phyloP scores from a whole-genome alignment of 2,888 invertebrate genomes.

The Automeris io region DNA sequence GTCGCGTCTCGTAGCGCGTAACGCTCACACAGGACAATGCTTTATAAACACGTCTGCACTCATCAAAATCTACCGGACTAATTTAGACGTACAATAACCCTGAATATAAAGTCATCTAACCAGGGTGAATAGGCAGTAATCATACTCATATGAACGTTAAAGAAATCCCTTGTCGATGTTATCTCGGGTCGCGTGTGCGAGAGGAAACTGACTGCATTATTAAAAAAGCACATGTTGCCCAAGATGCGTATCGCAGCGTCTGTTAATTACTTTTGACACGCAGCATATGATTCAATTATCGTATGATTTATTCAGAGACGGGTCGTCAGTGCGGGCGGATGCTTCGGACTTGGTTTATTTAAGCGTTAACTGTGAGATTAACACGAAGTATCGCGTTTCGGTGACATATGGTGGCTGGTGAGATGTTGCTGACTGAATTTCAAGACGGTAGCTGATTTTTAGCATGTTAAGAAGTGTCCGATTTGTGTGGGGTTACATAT shows the following conservation, averaged over 20 bases:
- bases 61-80: slow-evolving; percentile 53
- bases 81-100: slow-evolving; percentile 68
- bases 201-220: slow-evolving; percentile 66
- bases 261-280: slow-evolving; percentile 76
- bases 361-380: slow-evolving; percentile 67
- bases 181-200: slow-evolving; percentile 65
- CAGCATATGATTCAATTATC: slow-evolving; percentile 77
- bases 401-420: slow-evolving; percentile 51
- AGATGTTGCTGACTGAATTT: slow-evolving; percentile 32
- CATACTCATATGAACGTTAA: slow-evolving; percentile 64
- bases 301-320: slow-evolving; percentile 69
- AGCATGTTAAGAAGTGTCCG: slow-evolving; percentile 49
- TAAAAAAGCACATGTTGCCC: slow-evolving; percentile 73
- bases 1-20: too few species aligned
- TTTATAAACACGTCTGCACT: slow-evolving; percentile 45
- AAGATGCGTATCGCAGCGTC: slow-evolving; percentile 72
- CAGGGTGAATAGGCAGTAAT: slow-evolving; percentile 51
- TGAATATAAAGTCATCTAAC: slow-evolving; percentile 63
- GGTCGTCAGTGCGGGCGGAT: slow-evolving; percentile 38
- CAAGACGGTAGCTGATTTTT: slow-evolving; percentile 46
- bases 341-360: slow-evolving; percentile 51
- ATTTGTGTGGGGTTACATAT: slow-evolving; percentile 49
- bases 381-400: slow-evolving; percentile 53
- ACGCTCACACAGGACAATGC: too few species aligned
- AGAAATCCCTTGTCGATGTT: slow-evolving; percentile 68